Base-by-base conservation (phyloP, 2,113 vertebrate genomes). In the Tringa solitaria region DNA sequence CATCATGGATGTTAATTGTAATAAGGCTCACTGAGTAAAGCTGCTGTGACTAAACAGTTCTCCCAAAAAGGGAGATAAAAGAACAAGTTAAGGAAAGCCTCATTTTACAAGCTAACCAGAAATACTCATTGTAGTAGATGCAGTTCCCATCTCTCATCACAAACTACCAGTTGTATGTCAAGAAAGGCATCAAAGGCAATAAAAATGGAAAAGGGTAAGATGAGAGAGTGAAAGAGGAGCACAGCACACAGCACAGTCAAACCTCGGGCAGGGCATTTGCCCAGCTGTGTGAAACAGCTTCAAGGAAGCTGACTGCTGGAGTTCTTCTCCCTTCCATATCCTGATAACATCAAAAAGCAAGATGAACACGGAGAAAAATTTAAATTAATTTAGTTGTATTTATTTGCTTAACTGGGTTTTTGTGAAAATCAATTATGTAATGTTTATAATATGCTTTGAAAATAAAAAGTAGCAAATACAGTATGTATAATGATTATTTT, bases 251-350 rank as follows among this genome's bases (percentile, higher is more conserved):
- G 41, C 32, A 51, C 22, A 57, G 35, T 67, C n/a, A 91, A 78
- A 64, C 5, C 6, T 22, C 21, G 70, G 15, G 17, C 15, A 81
- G n/a, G 13, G 12, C 21, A 73, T 0, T 1, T 22, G 5, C 14
- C 19, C 3, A 2, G 2, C 32, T 43, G 17, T 18, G 28, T 84
- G 63, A 77, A 88, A 85, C 3, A 4, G 10, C 15, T 89, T 86
- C 41, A 53, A 54, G 26, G 13, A 80, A 82, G 22, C 2, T 67
- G 23, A 15, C 23, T 89, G 15, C 4, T 67, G 7, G 21, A 4
- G 2, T 19, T 63, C n/a, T 72, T 5, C 2, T 17, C 16, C 14
- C 18, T 84, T 63, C 10, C 18, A 10, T 67, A 28, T 41, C 33
- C 51, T 53, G 8, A 20, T 18, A 73, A 50, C 3, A 69, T 53